Percentiles rank a stretch among this genome's conserved stretches.
Evolutionary conservation across 2,797 vertebrate species (phyloP).

Genomic region (Champsocephalus esox): DNA sequence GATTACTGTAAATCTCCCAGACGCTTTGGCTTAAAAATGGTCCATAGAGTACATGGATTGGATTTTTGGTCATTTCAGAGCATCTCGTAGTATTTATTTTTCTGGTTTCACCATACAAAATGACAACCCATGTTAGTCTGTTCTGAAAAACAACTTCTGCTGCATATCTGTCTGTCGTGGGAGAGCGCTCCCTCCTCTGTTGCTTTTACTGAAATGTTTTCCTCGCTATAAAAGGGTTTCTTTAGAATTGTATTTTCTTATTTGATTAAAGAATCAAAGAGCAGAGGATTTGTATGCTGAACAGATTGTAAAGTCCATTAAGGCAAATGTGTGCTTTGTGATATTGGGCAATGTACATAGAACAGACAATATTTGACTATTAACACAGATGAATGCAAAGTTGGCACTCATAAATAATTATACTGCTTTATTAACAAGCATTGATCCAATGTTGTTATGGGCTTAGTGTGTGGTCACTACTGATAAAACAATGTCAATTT

Average conservation of each 20-base stretch:
- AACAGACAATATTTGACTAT: neutral
- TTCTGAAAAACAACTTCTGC: neutral
- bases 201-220: neutral
- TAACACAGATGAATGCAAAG: neutral
- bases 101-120: slow-evolving; percentile 9
- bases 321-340: neutral
- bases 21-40: neutral
- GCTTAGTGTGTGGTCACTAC: neutral
- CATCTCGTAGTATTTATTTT: neutral
- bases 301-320: neutral
- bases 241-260: neutral
- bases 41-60: neutral
- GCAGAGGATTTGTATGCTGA: neutral
- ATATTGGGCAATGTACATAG: neutral
- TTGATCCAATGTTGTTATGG: neutral
- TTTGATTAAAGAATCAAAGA: neutral
- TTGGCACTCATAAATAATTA: neutral
- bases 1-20: neutral
- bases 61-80: slow-evolving; percentile 24
- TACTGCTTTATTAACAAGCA: neutral
- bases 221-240: neutral
- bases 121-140: neutral
- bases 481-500: too few relatives aligned
- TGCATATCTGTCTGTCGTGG: neutral
- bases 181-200: neutral